Evolutionary conservation across 2,113 vertebrate species (phyloP).

Genomic region (Puntigrus tetrazona): DNA sequence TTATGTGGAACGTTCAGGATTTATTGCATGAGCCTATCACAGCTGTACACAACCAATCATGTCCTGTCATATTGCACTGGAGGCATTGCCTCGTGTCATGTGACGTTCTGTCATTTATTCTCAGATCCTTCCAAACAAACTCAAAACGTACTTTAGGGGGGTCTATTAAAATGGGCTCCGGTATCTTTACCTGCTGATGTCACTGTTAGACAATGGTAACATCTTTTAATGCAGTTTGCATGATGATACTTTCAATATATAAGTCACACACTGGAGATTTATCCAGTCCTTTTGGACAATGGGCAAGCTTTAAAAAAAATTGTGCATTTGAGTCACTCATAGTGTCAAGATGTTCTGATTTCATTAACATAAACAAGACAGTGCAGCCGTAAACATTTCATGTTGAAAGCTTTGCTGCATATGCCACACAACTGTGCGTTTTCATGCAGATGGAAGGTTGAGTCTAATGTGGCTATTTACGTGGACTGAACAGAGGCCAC

Average conservation of each 20-base stretch:
- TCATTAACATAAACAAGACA: constrained; percentile 27
- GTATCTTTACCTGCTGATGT: too few species aligned
- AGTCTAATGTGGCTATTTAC: constrained; percentile 52
- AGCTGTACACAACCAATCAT: too few species aligned
- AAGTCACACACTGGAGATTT: background rate
- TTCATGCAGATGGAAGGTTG: constrained; percentile 33
- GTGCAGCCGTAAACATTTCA: background rate
- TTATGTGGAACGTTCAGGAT: too few species aligned
- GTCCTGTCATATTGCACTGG: too few species aligned
- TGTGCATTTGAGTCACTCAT: background rate
- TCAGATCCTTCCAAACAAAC: too few species aligned
- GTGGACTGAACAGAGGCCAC: constrained; percentile 64
- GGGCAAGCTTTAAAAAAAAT: background rate
- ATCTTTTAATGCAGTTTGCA: too few species aligned
- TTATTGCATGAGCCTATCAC: too few species aligned
- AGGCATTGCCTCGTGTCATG: too few species aligned
- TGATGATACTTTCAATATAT: background rate
- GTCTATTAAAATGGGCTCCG: too few species aligned
- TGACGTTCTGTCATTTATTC: too few species aligned
- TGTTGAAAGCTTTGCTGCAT: constrained; percentile 26
- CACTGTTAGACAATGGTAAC: too few species aligned
- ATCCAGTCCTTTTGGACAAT: background rate
- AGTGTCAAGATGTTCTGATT: background rate
- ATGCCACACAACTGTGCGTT: constrained; percentile 40
- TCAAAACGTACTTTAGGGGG: too few species aligned